Conservation (phyloP, 2,888 invertebrate species). For the Eustalomyia histrio region DNA sequence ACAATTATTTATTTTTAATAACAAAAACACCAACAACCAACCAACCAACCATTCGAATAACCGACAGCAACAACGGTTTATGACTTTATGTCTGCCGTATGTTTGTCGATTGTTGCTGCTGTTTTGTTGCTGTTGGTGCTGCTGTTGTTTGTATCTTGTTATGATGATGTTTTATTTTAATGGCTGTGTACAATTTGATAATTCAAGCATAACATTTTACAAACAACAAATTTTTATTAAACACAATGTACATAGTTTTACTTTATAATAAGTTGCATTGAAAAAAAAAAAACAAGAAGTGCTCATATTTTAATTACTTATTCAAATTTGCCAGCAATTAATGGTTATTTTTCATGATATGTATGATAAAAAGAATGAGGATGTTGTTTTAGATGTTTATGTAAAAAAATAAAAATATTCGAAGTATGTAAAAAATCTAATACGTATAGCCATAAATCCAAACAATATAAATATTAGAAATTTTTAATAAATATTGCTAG, state of each 20-base stretch:
- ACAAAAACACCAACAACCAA: constrained; percentile 36
- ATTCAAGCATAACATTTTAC: constrained; percentile 55
- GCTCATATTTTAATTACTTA: not conserved
- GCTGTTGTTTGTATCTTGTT: not conserved
- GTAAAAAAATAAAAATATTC: constrained; percentile 2
- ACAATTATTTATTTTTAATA: constrained; percentile 32
- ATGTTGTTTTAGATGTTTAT: constrained; percentile 35
- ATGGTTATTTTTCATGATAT: constrained; percentile 39
- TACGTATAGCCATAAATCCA: too few relatives aligned
- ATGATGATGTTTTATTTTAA: constrained; percentile 19
- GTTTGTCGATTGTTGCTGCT: not conserved
- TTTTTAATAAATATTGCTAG: too few relatives aligned
- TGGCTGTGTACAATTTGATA: constrained; percentile 49
- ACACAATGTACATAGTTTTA: constrained; percentile 27
- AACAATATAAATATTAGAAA: too few relatives aligned
- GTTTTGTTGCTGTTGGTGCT: not conserved
- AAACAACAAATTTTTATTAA: constrained; percentile 24
- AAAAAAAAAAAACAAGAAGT: not conserved
- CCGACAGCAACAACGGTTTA: constrained; percentile 31
- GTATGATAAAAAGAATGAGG: constrained; percentile 52
- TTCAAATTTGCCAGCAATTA: constrained; percentile 11
- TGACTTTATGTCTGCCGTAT: constrained; percentile 32
- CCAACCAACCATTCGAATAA: constrained; percentile 39
- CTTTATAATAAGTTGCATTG: constrained; percentile 37
- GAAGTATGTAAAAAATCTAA: too few relatives aligned